A percentile compares a stretch with the other conserved stretches of the same genome.
phyloP scores from a whole-genome alignment of 1,140 invertebrate genomes.

The Leptopilina clavipes region DNA sequence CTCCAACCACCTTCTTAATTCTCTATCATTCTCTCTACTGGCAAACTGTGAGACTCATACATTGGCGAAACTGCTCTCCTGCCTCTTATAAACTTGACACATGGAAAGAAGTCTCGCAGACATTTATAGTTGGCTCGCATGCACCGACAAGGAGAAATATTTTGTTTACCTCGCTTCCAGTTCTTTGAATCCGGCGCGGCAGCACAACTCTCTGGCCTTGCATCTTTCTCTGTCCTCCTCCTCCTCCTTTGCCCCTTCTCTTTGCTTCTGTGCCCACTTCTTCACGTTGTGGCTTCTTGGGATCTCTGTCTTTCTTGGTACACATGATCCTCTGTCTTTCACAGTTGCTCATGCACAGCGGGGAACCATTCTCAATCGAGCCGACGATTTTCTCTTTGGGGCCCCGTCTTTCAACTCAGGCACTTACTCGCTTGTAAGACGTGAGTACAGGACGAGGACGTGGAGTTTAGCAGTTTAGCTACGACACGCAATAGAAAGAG shows the following conservation, averaged over 20 bases:
- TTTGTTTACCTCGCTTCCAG: slow-evolving; percentile 72
- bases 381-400: slow-evolving; percentile 49
- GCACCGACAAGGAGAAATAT: slow-evolving; percentile 65
- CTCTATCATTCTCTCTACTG: slow-evolving; percentile 39
- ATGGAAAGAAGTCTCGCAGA: slow-evolving; percentile 41
- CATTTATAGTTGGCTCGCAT: slow-evolving; percentile 21
- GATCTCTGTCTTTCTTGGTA: slow-evolving; percentile 31
- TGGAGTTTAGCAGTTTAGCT: slow-evolving; percentile 9
- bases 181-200: slow-evolving; percentile 70
- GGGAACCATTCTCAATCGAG: slow-evolving; percentile 63
- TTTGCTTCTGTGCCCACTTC: slow-evolving; percentile 36
- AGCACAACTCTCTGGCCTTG: slow-evolving; percentile 56
- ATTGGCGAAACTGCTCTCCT: background rate
- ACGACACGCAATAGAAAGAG: background rate
- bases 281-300: slow-evolving; percentile 5
- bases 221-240: slow-evolving; percentile 34
- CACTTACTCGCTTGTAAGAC: slow-evolving; percentile 32
- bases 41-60: slow-evolving; percentile 25
- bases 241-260: slow-evolving; percentile 13
- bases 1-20: slow-evolving; percentile 40
- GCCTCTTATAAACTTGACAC: slow-evolving; percentile 35
- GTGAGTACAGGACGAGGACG: slow-evolving; percentile 23
- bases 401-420: slow-evolving; percentile 39
- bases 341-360: slow-evolving; percentile 54
- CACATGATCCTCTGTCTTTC: slow-evolving; percentile 38